Base-by-base conservation (phyloP, 2,797 vertebrate genomes). In the Babyrousa celebensis region DNA sequence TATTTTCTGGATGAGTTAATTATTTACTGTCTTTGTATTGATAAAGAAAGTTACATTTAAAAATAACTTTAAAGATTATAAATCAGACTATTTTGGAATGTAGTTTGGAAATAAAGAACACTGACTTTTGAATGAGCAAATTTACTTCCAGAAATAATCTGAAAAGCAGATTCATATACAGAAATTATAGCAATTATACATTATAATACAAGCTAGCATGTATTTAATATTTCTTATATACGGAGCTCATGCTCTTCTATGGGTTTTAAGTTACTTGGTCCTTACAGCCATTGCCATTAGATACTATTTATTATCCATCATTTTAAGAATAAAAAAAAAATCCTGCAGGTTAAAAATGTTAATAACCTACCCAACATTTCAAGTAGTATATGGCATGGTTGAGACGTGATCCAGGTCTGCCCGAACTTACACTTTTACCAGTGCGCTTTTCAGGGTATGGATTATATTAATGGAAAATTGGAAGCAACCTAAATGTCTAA, bases 81-180 rank as follows among this genome's bases (percentile, higher is more conserved):
- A 68, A 52, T 40, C 68, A 25, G 8, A 63, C 27, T 75, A 27
- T 32, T 93, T 94, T 74, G 21, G 60, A 94, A 85, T 86, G 21
- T 1, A 56, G 1, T 62, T 89, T 94, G n/a, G 23, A 92, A 91
- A 14, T 82, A 48, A 54, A 2, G 25, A 32, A 27, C 70, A 89
- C 52, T 65, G 25, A 87, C 58, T 75, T 79, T 67, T 83, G 54
- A 77, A 79, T 77, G 40, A 94, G 18, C 9, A 82, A 40, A 72
- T 92, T 23, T 74, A 25, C 12, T 79, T 94, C 72, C 32, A 87
- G 56, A 89, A 93, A 77, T 83, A 18, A 80, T 63, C 32, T 77
- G 43, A 77, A 93, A 54, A 83, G 3, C 5, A 65, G 12, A 48
- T 54, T 62, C 7, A 14, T 40, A 2, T 83, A 40, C 18, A 75